phyloP scores from a whole-genome alignment of 2,113 vertebrate genomes.

The Holacanthus passer region DNA sequence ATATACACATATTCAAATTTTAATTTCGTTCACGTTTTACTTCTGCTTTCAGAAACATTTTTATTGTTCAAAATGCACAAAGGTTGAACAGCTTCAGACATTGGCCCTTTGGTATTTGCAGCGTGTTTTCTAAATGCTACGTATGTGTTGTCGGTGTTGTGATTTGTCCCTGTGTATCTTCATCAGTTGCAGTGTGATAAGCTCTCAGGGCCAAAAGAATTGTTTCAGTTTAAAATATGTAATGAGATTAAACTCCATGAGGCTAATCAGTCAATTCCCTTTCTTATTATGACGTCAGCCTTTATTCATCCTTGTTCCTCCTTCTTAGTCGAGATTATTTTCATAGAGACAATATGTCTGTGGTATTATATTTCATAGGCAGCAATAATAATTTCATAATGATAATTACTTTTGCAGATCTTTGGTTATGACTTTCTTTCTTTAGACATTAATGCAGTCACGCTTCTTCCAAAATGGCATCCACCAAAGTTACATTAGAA shows the following conservation, averaged over 20 bases:
- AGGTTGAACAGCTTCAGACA: too few relatives aligned
- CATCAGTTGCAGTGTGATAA: neutral
- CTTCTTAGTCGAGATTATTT: neutral
- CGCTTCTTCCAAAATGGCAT: conserved; percentile 22
- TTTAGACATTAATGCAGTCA: conserved; percentile 1
- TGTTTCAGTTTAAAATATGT: neutral
- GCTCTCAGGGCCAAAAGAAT: neutral
- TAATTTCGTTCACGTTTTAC: too few relatives aligned
- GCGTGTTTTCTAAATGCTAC: too few relatives aligned
- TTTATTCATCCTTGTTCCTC: neutral
- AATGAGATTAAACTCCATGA: neutral
- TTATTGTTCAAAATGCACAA: too few relatives aligned
- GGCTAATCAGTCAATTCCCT: neutral
- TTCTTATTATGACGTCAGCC: neutral
- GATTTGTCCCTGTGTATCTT: neutral
- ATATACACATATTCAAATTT: too few relatives aligned
- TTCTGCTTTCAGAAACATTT: too few relatives aligned
- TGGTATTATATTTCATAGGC: neutral
- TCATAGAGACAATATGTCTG: neutral
- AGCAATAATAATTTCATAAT: neutral
- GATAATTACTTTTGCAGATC: conserved; percentile 17
- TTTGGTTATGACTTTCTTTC: neutral
- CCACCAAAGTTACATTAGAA: conserved; percentile 37
- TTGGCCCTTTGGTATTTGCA: too few relatives aligned
- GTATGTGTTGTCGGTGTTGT: too few relatives aligned